A percentile compares a stretch with the other conserved stretches of the same genome.
Evolutionary conservation across 2,113 vertebrate species (phyloP).

Genomic region (Noturus placidus): DNA sequence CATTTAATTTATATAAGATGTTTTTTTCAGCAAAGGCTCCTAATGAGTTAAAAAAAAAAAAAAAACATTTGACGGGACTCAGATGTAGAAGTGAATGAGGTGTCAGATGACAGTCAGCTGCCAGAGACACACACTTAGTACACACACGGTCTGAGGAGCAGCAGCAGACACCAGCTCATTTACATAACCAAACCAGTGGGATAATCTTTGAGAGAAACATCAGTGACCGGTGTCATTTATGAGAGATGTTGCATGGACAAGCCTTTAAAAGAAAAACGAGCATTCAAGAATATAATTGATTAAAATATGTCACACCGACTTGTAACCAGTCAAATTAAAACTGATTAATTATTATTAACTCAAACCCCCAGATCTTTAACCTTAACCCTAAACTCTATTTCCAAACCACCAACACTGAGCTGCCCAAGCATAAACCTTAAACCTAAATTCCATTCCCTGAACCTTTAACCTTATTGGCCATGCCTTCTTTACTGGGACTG

Average conservation of each 20-base stretch:
- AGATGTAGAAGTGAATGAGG: background rate
- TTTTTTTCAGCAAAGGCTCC: background rate
- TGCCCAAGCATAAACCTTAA: background rate
- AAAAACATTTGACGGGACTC: background rate
- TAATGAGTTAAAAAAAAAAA: background rate
- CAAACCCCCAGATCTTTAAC: background rate
- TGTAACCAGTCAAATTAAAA: background rate
- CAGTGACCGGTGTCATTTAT: no score
- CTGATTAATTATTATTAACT: background rate
- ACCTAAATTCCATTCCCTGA: background rate
- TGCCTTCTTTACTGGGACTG: background rate
- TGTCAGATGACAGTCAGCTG: conserved; percentile 13
- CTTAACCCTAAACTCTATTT: background rate
- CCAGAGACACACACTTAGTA: background rate
- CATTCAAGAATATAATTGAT: background rate
- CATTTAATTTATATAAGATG: background rate
- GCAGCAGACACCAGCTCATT: conserved; percentile 21
- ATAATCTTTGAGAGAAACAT: background rate
- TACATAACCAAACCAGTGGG: conserved; percentile 20
- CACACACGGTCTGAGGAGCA: background rate
- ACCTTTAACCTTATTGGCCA: background rate
- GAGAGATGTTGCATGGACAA: background rate
- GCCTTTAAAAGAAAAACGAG: background rate
- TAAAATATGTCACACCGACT: background rate
- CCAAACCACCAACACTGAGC: background rate